A percentile compares a stretch with the other conserved stretches of the same genome.
phyloP scores from a whole-genome alignment of 2,113 vertebrate species.

The Colaptes auratus region DNA sequence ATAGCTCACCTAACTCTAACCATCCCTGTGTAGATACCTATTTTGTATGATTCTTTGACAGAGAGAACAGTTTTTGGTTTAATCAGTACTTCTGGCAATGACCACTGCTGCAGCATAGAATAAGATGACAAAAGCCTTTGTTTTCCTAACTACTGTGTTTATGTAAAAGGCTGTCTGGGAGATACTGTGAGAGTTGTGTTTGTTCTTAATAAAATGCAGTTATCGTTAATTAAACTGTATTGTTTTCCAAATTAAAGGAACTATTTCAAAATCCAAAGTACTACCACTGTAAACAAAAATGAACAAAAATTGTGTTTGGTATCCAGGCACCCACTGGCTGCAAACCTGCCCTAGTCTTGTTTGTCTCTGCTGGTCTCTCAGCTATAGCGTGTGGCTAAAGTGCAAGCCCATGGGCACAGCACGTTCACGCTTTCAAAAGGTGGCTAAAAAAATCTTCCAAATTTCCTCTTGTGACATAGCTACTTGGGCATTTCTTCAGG shows the following conservation, averaged over 20 bases:
- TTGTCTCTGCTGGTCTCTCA: not conserved
- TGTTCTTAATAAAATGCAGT: constrained; percentile 47
- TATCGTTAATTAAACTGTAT: not conserved
- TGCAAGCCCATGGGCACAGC: no score
- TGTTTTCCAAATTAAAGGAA: not conserved
- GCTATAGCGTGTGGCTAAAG: not conserved
- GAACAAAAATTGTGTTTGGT: not conserved
- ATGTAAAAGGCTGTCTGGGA: constrained; percentile 36
- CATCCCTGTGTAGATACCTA: not conserved
- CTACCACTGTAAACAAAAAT: not conserved
- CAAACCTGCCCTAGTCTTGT: not conserved
- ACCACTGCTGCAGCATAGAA: not conserved
- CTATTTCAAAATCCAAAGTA: not conserved
- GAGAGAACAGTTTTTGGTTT: constrained; percentile 21
- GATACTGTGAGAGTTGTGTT: constrained; percentile 3
- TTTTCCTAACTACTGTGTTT: constrained; percentile 36
- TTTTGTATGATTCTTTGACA: constrained; percentile 25
- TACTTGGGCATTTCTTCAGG: not conserved
- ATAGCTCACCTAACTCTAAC: constrained; percentile 25
- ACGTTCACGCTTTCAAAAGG: not conserved
- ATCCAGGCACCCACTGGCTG: not conserved
- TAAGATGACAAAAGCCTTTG: constrained; percentile 27
- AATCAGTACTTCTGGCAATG: not conserved
- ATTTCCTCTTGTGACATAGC: not conserved
- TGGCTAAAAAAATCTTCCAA: not conserved